Evolutionary conservation across 2,888 invertebrate genomes (phyloP).

Genomic region (Ceraclea dissimilis): DNA sequence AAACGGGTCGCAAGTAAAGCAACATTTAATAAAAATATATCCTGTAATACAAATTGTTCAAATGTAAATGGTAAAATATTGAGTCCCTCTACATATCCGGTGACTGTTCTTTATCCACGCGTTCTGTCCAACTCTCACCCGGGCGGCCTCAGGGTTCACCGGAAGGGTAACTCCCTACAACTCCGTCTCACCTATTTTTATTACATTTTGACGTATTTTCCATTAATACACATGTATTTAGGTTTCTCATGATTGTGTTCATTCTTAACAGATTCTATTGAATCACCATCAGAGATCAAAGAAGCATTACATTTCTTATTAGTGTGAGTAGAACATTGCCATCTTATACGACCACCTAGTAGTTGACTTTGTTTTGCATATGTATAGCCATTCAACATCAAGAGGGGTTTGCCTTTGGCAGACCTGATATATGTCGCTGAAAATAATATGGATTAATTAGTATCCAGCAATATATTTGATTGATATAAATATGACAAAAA

Average conservation of each 20-base stretch:
- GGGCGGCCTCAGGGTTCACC: too few relatives aligned
- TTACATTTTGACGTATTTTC: conserved; percentile 12
- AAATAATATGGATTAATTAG: too few relatives aligned
- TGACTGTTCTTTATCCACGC: too few relatives aligned
- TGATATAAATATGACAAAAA: not conserved
- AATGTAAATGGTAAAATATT: too few relatives aligned
- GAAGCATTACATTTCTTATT: not conserved
- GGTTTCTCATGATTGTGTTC: conserved; percentile 20
- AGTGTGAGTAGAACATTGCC: not conserved
- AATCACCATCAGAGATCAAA: conserved; percentile 30
- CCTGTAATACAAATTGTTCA: too few relatives aligned
- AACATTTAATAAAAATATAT: too few relatives aligned
- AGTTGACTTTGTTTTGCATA: not conserved
- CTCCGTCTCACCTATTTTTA: not conserved
- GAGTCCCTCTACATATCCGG: too few relatives aligned
- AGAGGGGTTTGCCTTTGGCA: not conserved
- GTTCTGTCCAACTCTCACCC: too few relatives aligned
- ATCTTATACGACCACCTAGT: not conserved
- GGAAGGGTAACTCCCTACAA: too few relatives aligned
- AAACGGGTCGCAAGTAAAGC: too few relatives aligned
- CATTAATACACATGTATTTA: conserved; percentile 4
- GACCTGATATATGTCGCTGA: not conserved
- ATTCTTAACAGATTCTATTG: conserved; percentile 39
- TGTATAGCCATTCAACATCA: conserved; percentile 11
- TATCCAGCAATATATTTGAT: too few relatives aligned